Conservation (phyloP, 2,113 vertebrate genomes). For the Spheniscus mendiculus region DNA sequence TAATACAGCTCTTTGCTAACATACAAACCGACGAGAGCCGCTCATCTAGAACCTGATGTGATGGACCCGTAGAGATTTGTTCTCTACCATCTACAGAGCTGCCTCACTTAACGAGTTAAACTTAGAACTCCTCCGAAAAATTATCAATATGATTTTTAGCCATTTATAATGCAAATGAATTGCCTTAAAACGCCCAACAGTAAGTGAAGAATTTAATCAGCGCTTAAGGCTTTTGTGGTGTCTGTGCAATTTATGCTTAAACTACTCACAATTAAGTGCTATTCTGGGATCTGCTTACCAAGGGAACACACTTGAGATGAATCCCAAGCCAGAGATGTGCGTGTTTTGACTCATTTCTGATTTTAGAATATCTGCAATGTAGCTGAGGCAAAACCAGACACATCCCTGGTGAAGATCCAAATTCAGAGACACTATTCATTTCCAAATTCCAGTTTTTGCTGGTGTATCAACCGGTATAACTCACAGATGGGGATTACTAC, state of each 20-base stretch:
- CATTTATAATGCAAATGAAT: not conserved
- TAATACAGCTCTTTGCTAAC: not conserved
- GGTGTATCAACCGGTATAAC: not conserved
- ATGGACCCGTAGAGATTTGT: not conserved
- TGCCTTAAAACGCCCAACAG: not conserved
- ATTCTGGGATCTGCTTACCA: not conserved
- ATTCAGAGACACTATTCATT: not conserved
- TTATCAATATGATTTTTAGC: not conserved
- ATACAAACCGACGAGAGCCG: accelerated
- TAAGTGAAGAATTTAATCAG: not conserved
- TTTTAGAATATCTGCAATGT: not conserved
- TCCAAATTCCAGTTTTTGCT: not conserved
- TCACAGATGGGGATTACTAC: not conserved
- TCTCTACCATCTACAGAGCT: not conserved
- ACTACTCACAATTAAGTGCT: not conserved
- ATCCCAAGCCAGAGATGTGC: not conserved
- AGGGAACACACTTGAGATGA: not conserved
- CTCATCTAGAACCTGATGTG: too few species aligned
- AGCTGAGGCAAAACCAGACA: not conserved
- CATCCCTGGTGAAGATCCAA: not conserved
- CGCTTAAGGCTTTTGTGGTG: not conserved
- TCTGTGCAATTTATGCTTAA: not conserved
- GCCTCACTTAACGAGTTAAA: not conserved
- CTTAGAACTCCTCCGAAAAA: not conserved
- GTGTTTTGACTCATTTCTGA: not conserved